A percentile compares a stretch with the other conserved stretches of the same genome.
phyloP scores from a whole-genome alignment of 2,888 invertebrate species.

The Pheosia tremula region DNA sequence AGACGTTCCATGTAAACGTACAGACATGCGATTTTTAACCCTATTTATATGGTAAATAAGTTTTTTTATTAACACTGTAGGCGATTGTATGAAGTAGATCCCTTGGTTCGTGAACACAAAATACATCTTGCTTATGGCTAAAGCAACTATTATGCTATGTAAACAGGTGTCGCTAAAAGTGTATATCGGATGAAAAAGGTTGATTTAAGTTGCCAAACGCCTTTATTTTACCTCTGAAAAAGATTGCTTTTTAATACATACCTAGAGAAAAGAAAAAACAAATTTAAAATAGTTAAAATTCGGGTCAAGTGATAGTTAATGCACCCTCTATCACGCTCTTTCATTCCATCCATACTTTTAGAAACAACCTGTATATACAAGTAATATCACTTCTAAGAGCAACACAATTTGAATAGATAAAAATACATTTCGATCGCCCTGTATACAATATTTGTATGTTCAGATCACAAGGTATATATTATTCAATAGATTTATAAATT shows the following conservation, averaged over 20 bases:
- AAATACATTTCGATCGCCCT: constrained; percentile 66
- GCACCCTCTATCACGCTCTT: no score
- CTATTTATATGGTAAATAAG: constrained; percentile 52
- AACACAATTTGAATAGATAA: constrained; percentile 47
- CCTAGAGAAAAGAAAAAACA: no score
- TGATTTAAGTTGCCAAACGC: no score
- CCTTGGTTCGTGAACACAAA: constrained; percentile 67
- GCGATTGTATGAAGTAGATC: constrained; percentile 51
- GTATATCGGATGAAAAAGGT: no score
- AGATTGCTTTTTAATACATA: no score
- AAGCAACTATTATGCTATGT: constrained; percentile 50
- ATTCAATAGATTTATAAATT: constrained; percentile 41
- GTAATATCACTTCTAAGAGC: constrained; percentile 51
- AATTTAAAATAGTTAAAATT: no score
- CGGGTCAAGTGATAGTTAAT: no score
- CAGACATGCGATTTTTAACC: constrained; percentile 37
- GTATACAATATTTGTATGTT: constrained; percentile 58
- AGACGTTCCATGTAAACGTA: constrained; percentile 33
- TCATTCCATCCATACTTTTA: no score
- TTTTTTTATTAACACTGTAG: constrained; percentile 47
- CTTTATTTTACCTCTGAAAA: no score
- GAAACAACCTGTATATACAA: constrained; percentile 33
- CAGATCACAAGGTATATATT: constrained; percentile 58
- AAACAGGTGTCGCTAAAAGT: constrained; percentile 11
- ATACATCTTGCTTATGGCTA: constrained; percentile 64